phyloP scores from a whole-genome alignment of 2,113 vertebrate species.

The Paradoxurus hermaphroditus region DNA sequence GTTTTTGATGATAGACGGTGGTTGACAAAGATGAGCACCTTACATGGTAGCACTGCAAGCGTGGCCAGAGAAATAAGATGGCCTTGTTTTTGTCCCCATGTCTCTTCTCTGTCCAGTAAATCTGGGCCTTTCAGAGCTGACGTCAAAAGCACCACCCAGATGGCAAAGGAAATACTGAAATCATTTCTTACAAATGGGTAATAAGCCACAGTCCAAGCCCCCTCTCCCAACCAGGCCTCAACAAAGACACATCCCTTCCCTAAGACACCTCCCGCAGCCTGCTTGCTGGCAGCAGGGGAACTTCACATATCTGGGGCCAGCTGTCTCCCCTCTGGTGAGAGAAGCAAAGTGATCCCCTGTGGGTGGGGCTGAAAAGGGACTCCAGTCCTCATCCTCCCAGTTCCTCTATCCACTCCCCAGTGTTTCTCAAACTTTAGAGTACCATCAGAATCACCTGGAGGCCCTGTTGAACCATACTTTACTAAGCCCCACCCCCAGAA shows the following conservation, averaged over 20 bases:
- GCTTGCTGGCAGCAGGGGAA: neutral
- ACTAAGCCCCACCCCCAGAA: neutral
- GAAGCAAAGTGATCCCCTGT: neutral
- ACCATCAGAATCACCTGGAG: neutral
- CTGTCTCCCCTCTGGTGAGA: neutral
- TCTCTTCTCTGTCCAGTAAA: neutral
- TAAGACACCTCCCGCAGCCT: neutral
- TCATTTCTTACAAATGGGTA: neutral
- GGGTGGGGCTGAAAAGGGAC: neutral
- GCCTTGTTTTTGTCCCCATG: neutral
- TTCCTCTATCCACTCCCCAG: neutral
- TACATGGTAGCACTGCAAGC: neutral
- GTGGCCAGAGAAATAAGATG: neutral
- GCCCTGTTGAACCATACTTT: neutral
- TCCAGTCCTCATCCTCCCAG: neutral
- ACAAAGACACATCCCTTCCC: neutral
- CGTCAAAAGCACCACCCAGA: neutral
- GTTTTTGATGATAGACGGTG: neutral
- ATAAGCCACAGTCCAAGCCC: neutral
- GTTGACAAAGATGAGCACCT: neutral
- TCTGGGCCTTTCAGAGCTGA: neutral
- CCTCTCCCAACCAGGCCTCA: neutral
- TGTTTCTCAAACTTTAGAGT: neutral
- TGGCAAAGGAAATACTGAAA: neutral
- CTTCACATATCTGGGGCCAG: neutral